phyloP scores from a whole-genome alignment of 1,140 invertebrate species.

The Stenopsyche tienmushanensis region DNA sequence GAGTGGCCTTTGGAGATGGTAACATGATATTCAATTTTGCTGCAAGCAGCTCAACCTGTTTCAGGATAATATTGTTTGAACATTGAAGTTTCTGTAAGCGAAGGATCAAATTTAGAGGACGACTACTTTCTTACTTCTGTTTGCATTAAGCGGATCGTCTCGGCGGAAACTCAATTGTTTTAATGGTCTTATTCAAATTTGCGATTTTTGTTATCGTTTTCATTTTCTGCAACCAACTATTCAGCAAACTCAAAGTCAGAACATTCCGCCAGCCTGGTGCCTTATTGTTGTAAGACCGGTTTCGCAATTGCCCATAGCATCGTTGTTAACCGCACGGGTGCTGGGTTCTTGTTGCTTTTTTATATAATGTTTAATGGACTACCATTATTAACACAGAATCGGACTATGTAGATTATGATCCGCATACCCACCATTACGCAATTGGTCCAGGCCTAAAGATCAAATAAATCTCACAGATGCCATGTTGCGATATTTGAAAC shows the following conservation, averaged over 20 bases:
- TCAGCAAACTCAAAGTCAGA: not conserved
- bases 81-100: too few relatives aligned
- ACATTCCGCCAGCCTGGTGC: slow-evolving; percentile 11
- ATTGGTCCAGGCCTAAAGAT: slow-evolving; percentile 33
- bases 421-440: slow-evolving; percentile 19
- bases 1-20: too few relatives aligned
- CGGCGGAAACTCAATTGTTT: too few relatives aligned
- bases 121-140: too few relatives aligned
- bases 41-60: too few relatives aligned
- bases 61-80: too few relatives aligned
- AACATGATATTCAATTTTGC: too few relatives aligned
- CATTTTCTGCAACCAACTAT: not conserved
- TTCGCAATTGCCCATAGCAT: slow-evolving; percentile 29
- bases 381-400: slow-evolving; percentile 21
- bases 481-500: slow-evolving; percentile 14
- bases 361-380: slow-evolving; percentile 22
- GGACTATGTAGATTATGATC: slow-evolving; percentile 25
- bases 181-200: slow-evolving; percentile 6
- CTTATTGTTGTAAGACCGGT: slow-evolving; percentile 35
- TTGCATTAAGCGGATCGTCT: too few relatives aligned
- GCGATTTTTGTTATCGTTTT: not conserved
- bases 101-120: too few relatives aligned
- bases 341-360: slow-evolving; percentile 16
- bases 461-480: slow-evolving; percentile 38
- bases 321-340: slow-evolving; percentile 24